These are phyloP conservation scores for Lagopus muta DNA, from an alignment of 2,113 vertebrate species.

Conservation along the genomic window DNA sequence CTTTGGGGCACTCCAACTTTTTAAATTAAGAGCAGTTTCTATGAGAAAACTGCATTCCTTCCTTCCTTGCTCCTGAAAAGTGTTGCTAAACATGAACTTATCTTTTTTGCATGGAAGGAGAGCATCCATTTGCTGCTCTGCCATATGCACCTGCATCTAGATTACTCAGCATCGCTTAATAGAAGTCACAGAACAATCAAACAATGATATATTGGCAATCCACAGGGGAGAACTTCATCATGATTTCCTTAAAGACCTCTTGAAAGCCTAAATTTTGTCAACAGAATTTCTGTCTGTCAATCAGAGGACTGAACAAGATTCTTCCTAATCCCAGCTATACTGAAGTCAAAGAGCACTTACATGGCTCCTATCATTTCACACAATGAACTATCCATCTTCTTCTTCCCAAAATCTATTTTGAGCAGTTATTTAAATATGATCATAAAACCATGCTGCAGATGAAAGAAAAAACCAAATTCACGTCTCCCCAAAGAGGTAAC, in stretches of 20 bases:
- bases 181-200: background rate
- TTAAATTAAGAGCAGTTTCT: background rate
- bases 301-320: background rate
- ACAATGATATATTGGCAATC: background rate
- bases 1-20: background rate
- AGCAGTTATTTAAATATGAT: fast-evolving
- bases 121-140: fast-evolving
- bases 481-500: background rate
- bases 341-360: background rate
- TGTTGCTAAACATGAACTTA: background rate
- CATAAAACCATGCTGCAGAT: fast-evolving
- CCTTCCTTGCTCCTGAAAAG: background rate
- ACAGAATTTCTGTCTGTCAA: background rate
- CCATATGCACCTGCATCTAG: background rate
- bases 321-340: fast-evolving
- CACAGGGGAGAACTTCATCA: background rate
- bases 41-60: background rate
- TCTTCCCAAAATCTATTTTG: background rate
- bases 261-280: background rate
- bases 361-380: fast-evolving
- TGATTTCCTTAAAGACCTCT: background rate
- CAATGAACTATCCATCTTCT: background rate
- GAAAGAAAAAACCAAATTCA: background rate
- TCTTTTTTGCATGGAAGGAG: too few species aligned
- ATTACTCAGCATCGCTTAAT: background rate